phyloP scores from a whole-genome alignment of 2,113 vertebrate species.

The Dunckerocampus dactyliophorus region DNA sequence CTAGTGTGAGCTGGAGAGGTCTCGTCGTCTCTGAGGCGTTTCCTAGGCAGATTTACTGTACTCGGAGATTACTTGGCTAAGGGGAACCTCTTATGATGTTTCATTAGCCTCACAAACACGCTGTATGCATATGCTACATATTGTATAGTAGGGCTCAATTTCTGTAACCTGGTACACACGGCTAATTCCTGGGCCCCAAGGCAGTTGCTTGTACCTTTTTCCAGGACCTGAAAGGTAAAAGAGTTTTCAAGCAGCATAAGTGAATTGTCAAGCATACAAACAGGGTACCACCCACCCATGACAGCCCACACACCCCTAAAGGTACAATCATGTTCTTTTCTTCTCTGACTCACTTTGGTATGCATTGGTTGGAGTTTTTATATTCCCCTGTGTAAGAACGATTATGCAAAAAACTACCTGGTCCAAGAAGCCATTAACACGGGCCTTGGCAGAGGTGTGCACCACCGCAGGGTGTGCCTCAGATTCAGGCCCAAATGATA shows the following conservation, averaged over 20 bases:
- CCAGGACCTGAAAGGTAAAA: background rate
- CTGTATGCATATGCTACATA: background rate
- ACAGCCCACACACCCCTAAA: background rate
- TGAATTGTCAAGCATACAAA: background rate
- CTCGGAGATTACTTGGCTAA: constrained; percentile 59
- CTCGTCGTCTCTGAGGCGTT: constrained; percentile 49
- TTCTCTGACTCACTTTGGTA: background rate
- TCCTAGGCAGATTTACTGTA: constrained; percentile 50
- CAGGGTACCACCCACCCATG: background rate
- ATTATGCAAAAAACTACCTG: constrained; percentile 8
- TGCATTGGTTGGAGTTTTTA: background rate
- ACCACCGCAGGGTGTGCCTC: constrained; percentile 2
- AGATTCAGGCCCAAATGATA: constrained; percentile 8
- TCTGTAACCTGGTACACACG: background rate
- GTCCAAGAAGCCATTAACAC: constrained; percentile 7
- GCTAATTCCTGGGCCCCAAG: background rate
- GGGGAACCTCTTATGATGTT: constrained; percentile 19
- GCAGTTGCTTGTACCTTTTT: background rate
- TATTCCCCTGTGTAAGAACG: background rate
- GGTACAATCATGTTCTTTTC: background rate
- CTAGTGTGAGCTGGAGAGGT: constrained; percentile 48
- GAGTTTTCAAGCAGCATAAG: background rate
- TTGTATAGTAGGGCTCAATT: background rate
- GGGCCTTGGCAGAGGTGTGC: constrained; percentile 7
- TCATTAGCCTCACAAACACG: background rate